Evolutionary conservation across 2,797 vertebrate genomes (phyloP), one percentile per base, ranked within the genome.

Genomic region (Lateolabrax maculatus): DNA sequence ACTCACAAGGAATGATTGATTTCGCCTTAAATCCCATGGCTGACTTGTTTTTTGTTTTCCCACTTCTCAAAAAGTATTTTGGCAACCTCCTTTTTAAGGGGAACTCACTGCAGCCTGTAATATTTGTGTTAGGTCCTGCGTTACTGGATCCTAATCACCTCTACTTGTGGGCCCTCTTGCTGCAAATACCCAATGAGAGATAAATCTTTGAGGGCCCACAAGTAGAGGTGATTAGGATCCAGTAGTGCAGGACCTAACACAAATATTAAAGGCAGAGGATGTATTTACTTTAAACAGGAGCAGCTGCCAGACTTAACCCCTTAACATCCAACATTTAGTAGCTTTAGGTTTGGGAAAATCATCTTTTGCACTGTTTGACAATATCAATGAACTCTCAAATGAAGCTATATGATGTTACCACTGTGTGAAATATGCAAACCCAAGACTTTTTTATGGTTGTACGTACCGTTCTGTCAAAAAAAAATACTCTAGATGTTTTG

Each of bases 1-100:
- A 78, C 51, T 79, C 37, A 4, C 31, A 37, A 67, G 67, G 74
- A 82, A 80, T 88, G 85, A 92, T 85, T 80, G 68, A 89, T 89
- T 82, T 84, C 46, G 57, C 53, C 76, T 66, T 57, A 84, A 85
- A 77, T 74, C 48, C 49, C 53, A 71, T 39, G 56, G 76, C 79
- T 81, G 55, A 21, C 52, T 64, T 48, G 34, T 78, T 86, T 86
- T 57, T 82, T 89, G 19, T 72, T 85, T 77, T 63, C 67, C 34
- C 51, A 44, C 34, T 73, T 77, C 46, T 77, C 37, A 27, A 46
- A n/a, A 46, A 53, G 19, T 2, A 56, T 81, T 89, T 84, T 87
- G 67, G 63, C 55, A 65, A 65, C 62, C 27, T 76, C 9, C 27
- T 83, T 83, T 80, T 76, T 27, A 79, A 73, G 69, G 18, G 31